Evolutionary conservation across 1,140 invertebrate species (phyloP).

Genomic region (Caerostris darwini): DNA sequence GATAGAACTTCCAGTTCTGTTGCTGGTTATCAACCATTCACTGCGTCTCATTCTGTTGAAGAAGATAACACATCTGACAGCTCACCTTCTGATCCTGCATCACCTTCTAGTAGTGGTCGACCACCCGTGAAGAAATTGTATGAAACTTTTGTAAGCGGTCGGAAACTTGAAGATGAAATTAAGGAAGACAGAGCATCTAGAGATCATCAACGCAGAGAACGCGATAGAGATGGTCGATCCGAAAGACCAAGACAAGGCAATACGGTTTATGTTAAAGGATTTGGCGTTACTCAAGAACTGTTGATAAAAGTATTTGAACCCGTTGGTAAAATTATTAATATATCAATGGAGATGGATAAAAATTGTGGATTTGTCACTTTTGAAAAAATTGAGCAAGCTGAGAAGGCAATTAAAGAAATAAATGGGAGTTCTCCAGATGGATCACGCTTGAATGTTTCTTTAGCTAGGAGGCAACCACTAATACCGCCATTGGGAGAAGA

Average conservation of each 20-base stretch:
- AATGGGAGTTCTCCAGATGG: conserved; percentile 91
- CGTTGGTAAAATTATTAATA: conserved; percentile 91
- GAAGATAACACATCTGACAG: conserved; percentile 80
- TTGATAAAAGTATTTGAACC: conserved; percentile 90
- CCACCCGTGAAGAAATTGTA: conserved; percentile 87
- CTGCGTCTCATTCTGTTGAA: conserved; percentile 89
- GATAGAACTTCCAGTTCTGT: conserved; percentile 85
- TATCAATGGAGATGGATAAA: conserved; percentile 94
- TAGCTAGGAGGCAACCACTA: conserved; percentile 91
- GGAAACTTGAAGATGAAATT: conserved; percentile 85
- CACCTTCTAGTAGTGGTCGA: conserved; percentile 45
- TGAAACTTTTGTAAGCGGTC: conserved; percentile 93
- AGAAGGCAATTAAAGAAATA: conserved; percentile 92
- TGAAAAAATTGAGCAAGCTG: conserved; percentile 92
- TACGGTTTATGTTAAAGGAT: conserved; percentile 92
- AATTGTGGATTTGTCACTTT: conserved; percentile 96
- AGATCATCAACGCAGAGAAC: conserved; percentile 80
- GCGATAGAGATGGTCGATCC: conserved; percentile 82
- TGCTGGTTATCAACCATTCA: conserved; percentile 94
- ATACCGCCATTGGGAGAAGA: conserved; percentile 90
- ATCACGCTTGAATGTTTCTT: conserved; percentile 89
- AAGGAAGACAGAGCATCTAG: conserved; percentile 81
- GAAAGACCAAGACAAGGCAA: conserved; percentile 90
- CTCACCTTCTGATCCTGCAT: conserved; percentile 34
- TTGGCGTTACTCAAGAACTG: conserved; percentile 91